Evolutionary conservation across 2,888 invertebrate species (phyloP), one percentile per base, ranked within the genome.

Genomic region (Erebia ligea): DNA sequence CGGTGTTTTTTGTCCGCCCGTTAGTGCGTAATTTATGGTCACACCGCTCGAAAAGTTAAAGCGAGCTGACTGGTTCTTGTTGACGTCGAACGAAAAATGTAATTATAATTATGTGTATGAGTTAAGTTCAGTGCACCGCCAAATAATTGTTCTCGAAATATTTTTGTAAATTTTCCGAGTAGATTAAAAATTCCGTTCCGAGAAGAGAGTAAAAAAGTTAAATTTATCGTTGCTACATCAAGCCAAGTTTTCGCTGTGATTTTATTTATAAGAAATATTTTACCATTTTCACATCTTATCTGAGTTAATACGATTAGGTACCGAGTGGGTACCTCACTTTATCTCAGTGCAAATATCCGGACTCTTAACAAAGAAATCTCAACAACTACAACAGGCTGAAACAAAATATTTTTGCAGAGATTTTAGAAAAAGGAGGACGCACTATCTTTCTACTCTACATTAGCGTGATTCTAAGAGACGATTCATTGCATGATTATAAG

Each of bases 11-110:
- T 88, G 81, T 83, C 80, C 81, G 80, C 81, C 85, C 82, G 87
- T 92, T 89, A 89, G 81, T 80, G 76, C 71, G 82, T 88, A 87
- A 92, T 92, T 91, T 92, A 92, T 91, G 84, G 86, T 85, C 84
- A 83, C 85, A 83, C 79, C 82, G 82, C 82, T 83, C 81, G 79
- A 82, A 86, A 85, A 82, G 81, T 82, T 77, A 81, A 81, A 84
- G 83, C 83, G 82, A 81, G 80, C 79, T 81, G 82, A 80, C 81
- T 81, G 77, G 74, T 73, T 80, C 76, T 77, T 70, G 72, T 74
- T 77, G 80, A 75, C 77, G 78, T 63, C 68, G 73, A 68, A 72
- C 68, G 71, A 71, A 73, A 75, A 73, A 62, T 71, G 76, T 76
- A 76, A 76, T 77, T 77, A 77, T 75, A 76, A 76, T 76, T 75